phyloP scores from a whole-genome alignment of 2,888 invertebrate species.

The Tuta absoluta region DNA sequence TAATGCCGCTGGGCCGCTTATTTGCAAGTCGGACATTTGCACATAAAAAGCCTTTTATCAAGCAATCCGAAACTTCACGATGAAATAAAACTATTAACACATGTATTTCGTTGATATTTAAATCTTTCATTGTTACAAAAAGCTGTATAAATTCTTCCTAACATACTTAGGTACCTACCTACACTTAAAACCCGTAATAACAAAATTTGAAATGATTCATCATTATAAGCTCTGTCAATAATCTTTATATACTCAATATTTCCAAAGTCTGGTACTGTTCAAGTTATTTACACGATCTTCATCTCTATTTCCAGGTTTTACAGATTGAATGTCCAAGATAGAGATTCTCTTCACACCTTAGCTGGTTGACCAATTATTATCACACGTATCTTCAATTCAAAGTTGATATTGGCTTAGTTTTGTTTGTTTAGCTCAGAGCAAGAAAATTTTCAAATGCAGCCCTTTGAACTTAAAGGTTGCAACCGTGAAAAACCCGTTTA shows the following conservation, averaged over 20 bases:
- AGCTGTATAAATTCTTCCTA: background rate
- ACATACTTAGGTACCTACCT: background rate
- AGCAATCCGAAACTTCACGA: no score
- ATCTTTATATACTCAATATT: background rate
- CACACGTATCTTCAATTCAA: constrained; percentile 1
- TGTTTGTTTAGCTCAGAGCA: constrained; percentile 14
- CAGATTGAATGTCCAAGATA: background rate
- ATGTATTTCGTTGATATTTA: no score
- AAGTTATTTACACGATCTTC: background rate
- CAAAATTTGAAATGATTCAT: background rate
- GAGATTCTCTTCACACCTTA: background rate
- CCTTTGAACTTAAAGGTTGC: no score
- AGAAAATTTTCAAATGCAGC: no score
- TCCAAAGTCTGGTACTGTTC: background rate
- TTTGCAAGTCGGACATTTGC: no score
- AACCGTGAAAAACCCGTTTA: no score
- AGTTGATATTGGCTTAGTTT: constrained; percentile 15
- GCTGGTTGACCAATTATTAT: background rate
- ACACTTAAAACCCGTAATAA: background rate
- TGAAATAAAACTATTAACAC: no score
- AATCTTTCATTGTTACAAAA: background rate
- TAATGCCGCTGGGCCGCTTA: no score
- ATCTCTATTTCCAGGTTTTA: background rate
- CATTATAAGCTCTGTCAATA: constrained; percentile 11
- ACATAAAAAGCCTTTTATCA: no score